Evolutionary conservation across 1,140 invertebrate species (phyloP).

Genomic region (Procambarus clarkii): DNA sequence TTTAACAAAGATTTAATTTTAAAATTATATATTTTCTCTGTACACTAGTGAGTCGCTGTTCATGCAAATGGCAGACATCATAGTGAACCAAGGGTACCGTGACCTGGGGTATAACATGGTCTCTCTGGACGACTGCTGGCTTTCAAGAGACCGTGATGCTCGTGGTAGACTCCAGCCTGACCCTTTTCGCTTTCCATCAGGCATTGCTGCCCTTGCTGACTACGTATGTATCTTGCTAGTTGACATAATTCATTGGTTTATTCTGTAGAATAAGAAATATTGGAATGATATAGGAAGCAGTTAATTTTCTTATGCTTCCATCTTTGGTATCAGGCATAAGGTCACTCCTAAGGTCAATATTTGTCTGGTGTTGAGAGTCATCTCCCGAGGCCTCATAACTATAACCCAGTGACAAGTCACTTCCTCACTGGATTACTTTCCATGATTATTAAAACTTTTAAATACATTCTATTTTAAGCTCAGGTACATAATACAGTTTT

Average conservation of each 20-base stretch:
- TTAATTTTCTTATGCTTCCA: too few relatives aligned
- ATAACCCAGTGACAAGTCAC: too few relatives aligned
- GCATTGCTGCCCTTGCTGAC: conserved; percentile 91
- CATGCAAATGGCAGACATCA: conserved; percentile 91
- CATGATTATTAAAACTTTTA: too few relatives aligned
- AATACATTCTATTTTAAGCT: too few relatives aligned
- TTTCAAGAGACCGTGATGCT: conserved; percentile 86
- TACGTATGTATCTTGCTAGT: conserved; percentile 84
- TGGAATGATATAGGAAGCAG: too few relatives aligned
- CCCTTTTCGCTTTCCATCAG: conserved; percentile 90
- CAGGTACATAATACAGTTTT: too few relatives aligned
- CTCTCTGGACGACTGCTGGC: conserved; percentile 97
- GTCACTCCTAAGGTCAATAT: too few relatives aligned
- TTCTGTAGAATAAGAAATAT: too few relatives aligned
- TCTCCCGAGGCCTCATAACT: too few relatives aligned
- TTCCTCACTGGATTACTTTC: too few relatives aligned
- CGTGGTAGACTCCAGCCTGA: conserved; percentile 90
- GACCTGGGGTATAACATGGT: conserved; percentile 93
- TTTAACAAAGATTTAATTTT: neutral
- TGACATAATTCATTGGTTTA: neutral
- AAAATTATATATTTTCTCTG: neutral
- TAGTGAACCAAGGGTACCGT: conserved; percentile 92
- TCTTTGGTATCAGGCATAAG: too few relatives aligned
- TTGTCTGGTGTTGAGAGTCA: too few relatives aligned
- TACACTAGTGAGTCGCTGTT: conserved; percentile 90